A percentile compares a stretch with the other conserved stretches of the same genome.
These are phyloP conservation scores for Tetrao urogallus DNA, from an alignment of 2,113 vertebrate species.

Conservation along the genomic window DNA sequence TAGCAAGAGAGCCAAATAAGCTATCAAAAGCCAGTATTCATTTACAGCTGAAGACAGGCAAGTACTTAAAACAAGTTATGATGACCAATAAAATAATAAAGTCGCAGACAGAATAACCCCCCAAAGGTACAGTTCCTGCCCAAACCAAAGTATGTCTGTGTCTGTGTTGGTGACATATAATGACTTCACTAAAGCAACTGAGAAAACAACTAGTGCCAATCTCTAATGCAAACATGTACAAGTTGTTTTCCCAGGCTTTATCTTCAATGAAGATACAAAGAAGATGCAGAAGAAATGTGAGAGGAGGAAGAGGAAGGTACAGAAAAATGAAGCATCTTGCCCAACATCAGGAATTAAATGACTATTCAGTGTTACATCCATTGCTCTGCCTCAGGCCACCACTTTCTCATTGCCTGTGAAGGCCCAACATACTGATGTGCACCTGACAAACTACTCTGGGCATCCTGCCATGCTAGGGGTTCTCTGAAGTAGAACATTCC, in stretches of 20 bases:
- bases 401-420: background rate
- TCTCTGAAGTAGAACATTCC: background rate
- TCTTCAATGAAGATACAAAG: background rate
- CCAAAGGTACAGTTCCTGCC: background rate
- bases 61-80: background rate
- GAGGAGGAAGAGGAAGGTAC: background rate
- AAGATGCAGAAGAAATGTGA: background rate
- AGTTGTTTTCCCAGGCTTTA: background rate
- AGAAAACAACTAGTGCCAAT: background rate
- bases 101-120: background rate
- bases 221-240: background rate
- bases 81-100: slow-evolving; percentile 18
- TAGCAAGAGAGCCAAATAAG: background rate
- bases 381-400: background rate
- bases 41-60: slow-evolving; percentile 40
- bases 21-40: slow-evolving; percentile 9
- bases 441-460: background rate
- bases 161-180: background rate
- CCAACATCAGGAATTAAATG: background rate
- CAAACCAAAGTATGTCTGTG: background rate
- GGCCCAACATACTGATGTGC: background rate
- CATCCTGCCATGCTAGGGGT: background rate
- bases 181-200: background rate
- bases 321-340: background rate
- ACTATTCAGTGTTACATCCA: background rate